phyloP scores from a whole-genome alignment of 2,113 vertebrate genomes.

The Oriolus oriolus region DNA sequence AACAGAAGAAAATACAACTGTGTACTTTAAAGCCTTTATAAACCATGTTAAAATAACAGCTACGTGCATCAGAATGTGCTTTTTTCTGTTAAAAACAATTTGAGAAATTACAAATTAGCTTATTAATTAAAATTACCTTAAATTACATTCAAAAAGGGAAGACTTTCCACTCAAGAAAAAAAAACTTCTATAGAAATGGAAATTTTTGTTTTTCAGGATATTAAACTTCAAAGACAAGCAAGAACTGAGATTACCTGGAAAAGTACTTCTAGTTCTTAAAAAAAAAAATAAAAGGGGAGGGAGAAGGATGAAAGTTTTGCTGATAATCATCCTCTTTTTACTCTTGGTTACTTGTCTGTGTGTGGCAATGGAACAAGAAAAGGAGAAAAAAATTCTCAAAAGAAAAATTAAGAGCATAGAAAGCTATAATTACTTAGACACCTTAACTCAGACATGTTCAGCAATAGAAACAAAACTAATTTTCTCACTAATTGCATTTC shows the following conservation, averaged over 20 bases:
- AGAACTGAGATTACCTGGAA: conserved; percentile 10
- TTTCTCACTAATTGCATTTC: conserved; percentile 2
- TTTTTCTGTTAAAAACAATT: not conserved
- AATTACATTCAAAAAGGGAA: not conserved
- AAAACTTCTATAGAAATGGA: not conserved
- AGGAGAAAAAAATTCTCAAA: not conserved
- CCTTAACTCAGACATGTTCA: not conserved
- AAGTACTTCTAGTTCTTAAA: not conserved
- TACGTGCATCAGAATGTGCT: not conserved
- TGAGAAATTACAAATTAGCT: not conserved
- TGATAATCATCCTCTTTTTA: not conserved
- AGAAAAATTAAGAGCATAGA: not conserved
- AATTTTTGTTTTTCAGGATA: not conserved
- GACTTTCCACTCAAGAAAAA: not conserved
- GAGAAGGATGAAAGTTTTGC: not conserved
- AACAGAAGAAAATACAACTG: not conserved
- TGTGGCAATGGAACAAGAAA: not conserved
- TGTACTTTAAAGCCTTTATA: not conserved
- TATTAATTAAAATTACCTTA: not conserved
- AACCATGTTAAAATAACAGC: not conserved
- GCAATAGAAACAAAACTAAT: not conserved
- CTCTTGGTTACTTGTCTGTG: not conserved
- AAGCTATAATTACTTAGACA: conserved; percentile 1
- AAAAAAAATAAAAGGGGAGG: not conserved
- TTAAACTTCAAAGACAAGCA: conserved; percentile 6